Conservation (phyloP, 1,140 invertebrate genomes). For the Limonius californicus region DNA sequence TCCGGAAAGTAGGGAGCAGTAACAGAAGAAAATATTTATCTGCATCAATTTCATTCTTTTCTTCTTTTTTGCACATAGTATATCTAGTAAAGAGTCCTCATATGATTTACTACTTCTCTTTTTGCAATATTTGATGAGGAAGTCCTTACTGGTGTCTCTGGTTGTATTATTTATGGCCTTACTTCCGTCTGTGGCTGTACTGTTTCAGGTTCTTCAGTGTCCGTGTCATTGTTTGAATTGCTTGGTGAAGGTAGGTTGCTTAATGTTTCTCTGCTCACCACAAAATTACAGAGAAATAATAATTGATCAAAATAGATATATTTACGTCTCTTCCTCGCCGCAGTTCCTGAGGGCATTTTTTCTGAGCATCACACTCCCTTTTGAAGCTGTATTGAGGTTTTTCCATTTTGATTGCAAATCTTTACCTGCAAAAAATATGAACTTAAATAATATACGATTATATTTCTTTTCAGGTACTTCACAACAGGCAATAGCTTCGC, state of each 20-base stretch:
- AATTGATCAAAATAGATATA: background rate
- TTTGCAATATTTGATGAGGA: background rate
- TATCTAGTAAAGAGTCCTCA: background rate
- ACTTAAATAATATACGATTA: background rate
- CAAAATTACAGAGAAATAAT: background rate
- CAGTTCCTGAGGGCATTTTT: background rate
- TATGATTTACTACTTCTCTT: background rate
- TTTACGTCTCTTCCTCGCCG: background rate
- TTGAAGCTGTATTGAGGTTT: too few relatives aligned
- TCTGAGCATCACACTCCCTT: too few relatives aligned
- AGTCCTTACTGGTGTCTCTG: background rate
- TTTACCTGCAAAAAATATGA: conserved; percentile 1
- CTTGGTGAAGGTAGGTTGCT: background rate
- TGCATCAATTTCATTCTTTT: background rate
- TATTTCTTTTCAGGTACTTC: conserved; percentile 15
- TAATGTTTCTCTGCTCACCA: background rate
- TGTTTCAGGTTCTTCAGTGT: too few relatives aligned
- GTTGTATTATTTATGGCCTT: background rate
- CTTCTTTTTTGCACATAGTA: background rate
- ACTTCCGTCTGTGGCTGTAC: background rate
- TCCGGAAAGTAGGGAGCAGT: background rate
- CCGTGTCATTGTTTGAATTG: background rate
- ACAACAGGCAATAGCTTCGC: conserved; percentile 14
- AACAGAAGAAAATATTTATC: background rate
- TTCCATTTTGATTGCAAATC: conserved; percentile 4